Conservation (phyloP, 2,797 vertebrate genomes). For the Enteromius treurensis region DNA sequence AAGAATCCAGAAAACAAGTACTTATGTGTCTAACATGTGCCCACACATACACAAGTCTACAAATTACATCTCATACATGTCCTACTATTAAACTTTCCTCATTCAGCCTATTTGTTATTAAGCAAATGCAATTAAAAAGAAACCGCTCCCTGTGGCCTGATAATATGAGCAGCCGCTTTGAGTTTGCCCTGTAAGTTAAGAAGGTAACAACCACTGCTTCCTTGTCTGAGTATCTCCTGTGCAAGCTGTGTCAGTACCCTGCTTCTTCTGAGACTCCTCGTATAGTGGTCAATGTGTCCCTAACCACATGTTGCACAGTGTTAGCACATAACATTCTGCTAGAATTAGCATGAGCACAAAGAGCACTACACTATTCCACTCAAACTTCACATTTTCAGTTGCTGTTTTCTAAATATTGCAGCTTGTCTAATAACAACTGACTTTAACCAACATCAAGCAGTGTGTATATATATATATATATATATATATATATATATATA, state of each 20-base stretch:
- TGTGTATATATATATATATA: too few species aligned
- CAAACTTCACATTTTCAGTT: background rate
- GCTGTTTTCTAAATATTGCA: background rate
- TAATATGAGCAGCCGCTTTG: conserved; percentile 54
- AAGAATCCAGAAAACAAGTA: background rate
- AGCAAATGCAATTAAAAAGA: conserved; percentile 75
- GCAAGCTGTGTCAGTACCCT: background rate
- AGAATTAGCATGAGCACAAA: conserved; percentile 25
- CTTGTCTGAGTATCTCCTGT: conserved; percentile 16
- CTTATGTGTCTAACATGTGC: background rate
- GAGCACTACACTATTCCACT: background rate
- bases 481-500: too few species aligned
- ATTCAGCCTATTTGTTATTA: conserved; percentile 53
- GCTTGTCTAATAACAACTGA: background rate
- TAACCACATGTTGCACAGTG: conserved; percentile 3
- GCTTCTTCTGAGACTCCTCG: conserved; percentile 3
- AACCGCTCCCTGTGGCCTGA: conserved; percentile 71
- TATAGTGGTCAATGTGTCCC: conserved; percentile 20
- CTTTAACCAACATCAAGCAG: background rate
- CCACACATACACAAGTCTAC: background rate
- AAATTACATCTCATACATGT: background rate
- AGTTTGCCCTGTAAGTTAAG: conserved; percentile 32
- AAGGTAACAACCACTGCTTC: conserved; percentile 51
- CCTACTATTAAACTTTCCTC: background rate
- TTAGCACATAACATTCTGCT: conserved; percentile 2